Evolutionary conservation across 2,113 vertebrate species (phyloP).

Genomic region (Triplophysa siluroides): DNA sequence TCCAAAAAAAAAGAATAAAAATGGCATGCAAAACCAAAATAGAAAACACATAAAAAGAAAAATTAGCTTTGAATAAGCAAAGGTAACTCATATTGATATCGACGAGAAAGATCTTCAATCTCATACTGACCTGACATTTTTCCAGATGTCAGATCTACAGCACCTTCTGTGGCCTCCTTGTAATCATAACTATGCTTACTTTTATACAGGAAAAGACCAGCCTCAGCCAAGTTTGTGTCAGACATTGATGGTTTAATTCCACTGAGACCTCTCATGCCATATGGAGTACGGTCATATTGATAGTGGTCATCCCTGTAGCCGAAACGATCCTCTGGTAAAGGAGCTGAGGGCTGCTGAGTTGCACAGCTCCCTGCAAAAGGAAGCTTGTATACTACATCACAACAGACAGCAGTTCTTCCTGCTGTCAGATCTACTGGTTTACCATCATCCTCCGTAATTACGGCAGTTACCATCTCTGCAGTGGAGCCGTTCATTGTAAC

Average conservation of each 20-base stretch:
- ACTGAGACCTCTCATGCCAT: constrained; percentile 83
- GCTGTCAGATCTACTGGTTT: constrained; percentile 96
- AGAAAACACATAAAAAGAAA: constrained; percentile 48
- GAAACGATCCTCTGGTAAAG: constrained; percentile 94
- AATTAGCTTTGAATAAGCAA: constrained; percentile 74
- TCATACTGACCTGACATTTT: constrained; percentile 98
- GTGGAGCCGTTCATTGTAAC: constrained; percentile 82
- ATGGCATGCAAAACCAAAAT: constrained; percentile 55
- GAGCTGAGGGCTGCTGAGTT: constrained; percentile 82
- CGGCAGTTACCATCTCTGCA: constrained; percentile 81
- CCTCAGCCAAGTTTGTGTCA: constrained; percentile 94
- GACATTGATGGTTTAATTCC: constrained; percentile 98
- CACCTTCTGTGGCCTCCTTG: constrained; percentile 85
- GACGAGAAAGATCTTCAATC: constrained; percentile 86
- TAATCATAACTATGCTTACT: constrained; percentile 97
- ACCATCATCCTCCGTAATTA: constrained; percentile 88
- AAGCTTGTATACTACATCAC: constrained; percentile 93
- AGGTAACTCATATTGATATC: constrained; percentile 83
- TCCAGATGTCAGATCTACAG: constrained; percentile 96
- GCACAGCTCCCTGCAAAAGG: constrained; percentile 93
- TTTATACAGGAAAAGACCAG: constrained; percentile 93
- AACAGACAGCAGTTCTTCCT: constrained; percentile 90
- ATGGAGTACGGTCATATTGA: constrained; percentile 85
- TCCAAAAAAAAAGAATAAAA: constrained; percentile 65
- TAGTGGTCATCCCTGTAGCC: constrained; percentile 98